Evolutionary conservation across 1,140 invertebrate genomes (phyloP).

Genomic region (Plodia interpunctella): DNA sequence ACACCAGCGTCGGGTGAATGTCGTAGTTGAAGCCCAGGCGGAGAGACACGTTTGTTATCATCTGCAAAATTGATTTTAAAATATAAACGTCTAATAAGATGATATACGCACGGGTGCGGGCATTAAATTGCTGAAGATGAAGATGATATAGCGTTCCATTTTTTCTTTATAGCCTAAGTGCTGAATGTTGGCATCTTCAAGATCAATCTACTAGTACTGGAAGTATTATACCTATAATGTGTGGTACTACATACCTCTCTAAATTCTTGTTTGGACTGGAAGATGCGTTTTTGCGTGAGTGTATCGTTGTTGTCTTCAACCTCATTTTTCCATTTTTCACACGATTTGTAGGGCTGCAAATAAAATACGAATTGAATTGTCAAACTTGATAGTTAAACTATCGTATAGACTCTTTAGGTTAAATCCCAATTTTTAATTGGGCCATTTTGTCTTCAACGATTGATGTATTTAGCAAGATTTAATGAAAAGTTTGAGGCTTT

Average conservation of each 20-base stretch:
- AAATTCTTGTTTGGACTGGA: slow-evolving; percentile 78
- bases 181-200: too few species aligned
- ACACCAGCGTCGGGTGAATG: slow-evolving; percentile 64
- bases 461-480: too few species aligned
- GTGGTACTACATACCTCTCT: slow-evolving; percentile 64
- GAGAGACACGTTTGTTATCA: slow-evolving; percentile 76
- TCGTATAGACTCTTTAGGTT: too few species aligned
- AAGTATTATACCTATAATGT: not conserved
- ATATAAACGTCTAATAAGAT: not conserved
- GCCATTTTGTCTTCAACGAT: too few species aligned
- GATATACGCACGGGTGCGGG: too few species aligned
- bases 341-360: slow-evolving; percentile 65
- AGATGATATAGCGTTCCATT: too few species aligned
- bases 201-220: too few species aligned
- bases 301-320: slow-evolving; percentile 81
- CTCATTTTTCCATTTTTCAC: slow-evolving; percentile 52
- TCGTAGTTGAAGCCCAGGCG: slow-evolving; percentile 79
- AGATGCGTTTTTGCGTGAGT: slow-evolving; percentile 78
- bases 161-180: too few species aligned
- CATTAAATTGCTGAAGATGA: too few species aligned
- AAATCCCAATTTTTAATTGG: too few species aligned
- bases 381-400: too few species aligned
- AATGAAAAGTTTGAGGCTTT: not conserved
- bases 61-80: slow-evolving; percentile 40
- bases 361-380: too few species aligned